Conservation (phyloP, 2,113 vertebrate species). For the Cichladusa arquata region DNA sequence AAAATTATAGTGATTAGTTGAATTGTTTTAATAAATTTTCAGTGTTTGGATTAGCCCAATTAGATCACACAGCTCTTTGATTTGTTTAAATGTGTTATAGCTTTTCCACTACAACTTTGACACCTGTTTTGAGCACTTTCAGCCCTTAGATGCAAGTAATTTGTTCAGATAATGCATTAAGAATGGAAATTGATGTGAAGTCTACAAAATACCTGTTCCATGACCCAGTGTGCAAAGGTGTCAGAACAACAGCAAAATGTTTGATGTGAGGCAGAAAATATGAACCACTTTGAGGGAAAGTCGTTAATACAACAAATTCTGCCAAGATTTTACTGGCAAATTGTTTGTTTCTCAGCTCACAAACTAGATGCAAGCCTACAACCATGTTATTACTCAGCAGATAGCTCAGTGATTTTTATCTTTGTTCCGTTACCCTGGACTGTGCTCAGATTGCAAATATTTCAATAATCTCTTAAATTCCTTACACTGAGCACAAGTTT, state of each 20-base stretch:
- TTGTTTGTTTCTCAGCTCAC: neutral
- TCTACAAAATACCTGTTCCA: neutral
- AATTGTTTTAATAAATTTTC: neutral
- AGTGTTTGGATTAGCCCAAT: constrained; percentile 5
- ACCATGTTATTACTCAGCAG: neutral
- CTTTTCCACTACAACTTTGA: constrained; percentile 52
- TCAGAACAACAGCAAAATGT: neutral
- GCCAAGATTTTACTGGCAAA: neutral
- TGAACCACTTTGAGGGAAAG: neutral
- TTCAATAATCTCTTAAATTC: neutral
- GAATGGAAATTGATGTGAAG: neutral
- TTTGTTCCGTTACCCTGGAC: neutral
- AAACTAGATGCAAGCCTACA: neutral
- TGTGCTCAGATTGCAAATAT: neutral
- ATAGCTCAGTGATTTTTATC: neutral
- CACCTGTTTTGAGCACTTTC: constrained; percentile 54
- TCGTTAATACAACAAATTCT: neutral
- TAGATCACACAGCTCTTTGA: constrained; percentile 30
- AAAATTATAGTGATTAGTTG: neutral
- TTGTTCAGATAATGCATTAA: constrained; percentile 17
- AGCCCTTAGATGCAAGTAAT: constrained; percentile 37
- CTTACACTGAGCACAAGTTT: neutral
- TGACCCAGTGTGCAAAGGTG: neutral
- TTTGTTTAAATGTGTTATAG: constrained; percentile 44
- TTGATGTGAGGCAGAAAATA: neutral